A percentile compares a stretch with the other conserved stretches of the same genome.
Conservation (phyloP, 2,888 invertebrate species). For the Rhyacophila evoluta region DNA sequence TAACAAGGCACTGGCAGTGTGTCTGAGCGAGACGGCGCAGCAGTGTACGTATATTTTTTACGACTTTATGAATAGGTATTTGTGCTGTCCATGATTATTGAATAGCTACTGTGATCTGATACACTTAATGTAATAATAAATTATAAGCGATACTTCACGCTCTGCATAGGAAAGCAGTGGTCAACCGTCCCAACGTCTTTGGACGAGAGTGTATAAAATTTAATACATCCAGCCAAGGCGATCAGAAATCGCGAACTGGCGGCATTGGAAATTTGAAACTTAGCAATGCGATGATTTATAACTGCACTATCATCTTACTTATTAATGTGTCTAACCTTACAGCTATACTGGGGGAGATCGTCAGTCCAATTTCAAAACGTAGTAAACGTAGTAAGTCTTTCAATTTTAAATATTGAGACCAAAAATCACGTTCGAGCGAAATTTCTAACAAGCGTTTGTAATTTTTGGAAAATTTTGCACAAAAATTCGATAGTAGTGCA, state of each 20-base stretch:
- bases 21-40: background rate
- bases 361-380: too few species aligned
- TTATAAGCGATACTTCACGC: background rate
- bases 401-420: too few species aligned
- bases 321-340: too few species aligned
- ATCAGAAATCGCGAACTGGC: background rate
- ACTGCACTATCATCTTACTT: too few species aligned
- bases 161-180: conserved; percentile 14
- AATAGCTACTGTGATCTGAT: conserved; percentile 19
- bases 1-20: conserved; percentile 1
- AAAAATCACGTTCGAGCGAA: too few species aligned
- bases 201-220: background rate
- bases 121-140: background rate
- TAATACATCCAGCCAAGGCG: background rate
- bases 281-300: too few species aligned
- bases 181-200: background rate
- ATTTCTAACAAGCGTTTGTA: too few species aligned
- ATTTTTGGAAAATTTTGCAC: too few species aligned
- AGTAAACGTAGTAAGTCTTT: too few species aligned
- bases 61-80: background rate
- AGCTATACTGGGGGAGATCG: too few species aligned
- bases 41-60: background rate
- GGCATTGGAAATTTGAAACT: background rate
- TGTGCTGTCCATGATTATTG: background rate
- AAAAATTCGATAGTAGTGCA: too few species aligned